Percentiles rank a stretch among this genome's conserved stretches.
Evolutionary conservation across 1,140 invertebrate genomes (phyloP).

Genomic region (Maniola jurtina): DNA sequence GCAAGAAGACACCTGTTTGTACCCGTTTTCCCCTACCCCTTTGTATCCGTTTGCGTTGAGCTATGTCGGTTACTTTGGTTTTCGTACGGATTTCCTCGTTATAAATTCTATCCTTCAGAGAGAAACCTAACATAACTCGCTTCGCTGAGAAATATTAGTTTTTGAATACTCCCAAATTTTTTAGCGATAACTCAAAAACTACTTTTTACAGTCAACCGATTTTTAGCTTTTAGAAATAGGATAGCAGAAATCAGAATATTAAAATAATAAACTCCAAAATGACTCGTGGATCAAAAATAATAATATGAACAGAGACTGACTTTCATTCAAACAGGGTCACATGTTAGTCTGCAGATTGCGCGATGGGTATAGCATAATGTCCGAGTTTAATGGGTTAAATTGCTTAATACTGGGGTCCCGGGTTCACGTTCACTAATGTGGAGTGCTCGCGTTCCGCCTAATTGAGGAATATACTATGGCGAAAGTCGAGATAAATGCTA

Average conservation of each 20-base stretch:
- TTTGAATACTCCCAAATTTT: no score
- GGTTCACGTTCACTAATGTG: slow-evolving; percentile 48
- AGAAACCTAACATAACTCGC: no score
- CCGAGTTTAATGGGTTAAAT: slow-evolving; percentile 58
- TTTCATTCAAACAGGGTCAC: slow-evolving; percentile 41
- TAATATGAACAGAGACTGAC: slow-evolving; percentile 5
- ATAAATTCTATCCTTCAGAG: no score
- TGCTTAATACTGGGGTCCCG: slow-evolving; percentile 61
- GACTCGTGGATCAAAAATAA: background rate
- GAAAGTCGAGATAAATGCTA: slow-evolving; percentile 20
- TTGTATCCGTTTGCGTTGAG: no score
- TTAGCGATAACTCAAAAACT: no score
- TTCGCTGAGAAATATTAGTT: no score
- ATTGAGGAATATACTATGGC: slow-evolving; percentile 35
- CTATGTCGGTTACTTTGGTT: no score
- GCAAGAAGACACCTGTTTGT: no score
- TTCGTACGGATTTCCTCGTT: no score
- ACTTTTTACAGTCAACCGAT: no score
- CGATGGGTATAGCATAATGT: slow-evolving; percentile 30
- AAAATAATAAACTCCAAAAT: background rate
- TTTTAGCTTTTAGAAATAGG: no score
- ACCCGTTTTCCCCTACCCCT: no score
- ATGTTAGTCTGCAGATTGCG: slow-evolving; percentile 41
- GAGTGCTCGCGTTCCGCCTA: slow-evolving; percentile 38
- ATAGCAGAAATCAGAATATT: background rate